Evolutionary conservation across 2,888 invertebrate species (phyloP).

Genomic region (Hoplodrina ambigua): DNA sequence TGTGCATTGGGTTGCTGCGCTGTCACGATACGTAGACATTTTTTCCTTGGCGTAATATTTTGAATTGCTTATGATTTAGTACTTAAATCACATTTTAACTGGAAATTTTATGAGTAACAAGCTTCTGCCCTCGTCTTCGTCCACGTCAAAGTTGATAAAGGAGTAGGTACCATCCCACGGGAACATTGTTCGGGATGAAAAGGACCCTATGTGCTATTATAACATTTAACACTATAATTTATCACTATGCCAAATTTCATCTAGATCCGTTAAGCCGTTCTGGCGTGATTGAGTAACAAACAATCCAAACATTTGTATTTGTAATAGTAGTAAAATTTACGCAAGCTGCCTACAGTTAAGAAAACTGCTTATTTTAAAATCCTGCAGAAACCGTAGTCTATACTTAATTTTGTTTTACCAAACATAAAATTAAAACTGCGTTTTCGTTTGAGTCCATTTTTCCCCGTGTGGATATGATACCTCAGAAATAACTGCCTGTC

Average conservation of each 20-base stretch:
- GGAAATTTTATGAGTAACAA: not conserved
- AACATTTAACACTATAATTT: too few relatives aligned
- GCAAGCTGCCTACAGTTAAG: not conserved
- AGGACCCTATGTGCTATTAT: too few relatives aligned
- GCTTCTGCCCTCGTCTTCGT: too few relatives aligned
- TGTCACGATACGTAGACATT: not conserved
- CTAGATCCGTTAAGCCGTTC: too few relatives aligned
- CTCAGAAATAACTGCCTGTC: slow-evolving; percentile 7
- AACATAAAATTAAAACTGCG: not conserved
- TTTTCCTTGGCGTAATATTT: slow-evolving; percentile 10
- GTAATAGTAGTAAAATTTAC: not conserved
- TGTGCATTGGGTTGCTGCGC: not conserved
- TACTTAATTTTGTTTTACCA: too few relatives aligned
- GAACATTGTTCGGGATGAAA: too few relatives aligned
- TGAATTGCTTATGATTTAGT: not conserved
- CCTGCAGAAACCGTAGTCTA: too few relatives aligned
- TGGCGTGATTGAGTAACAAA: too few relatives aligned
- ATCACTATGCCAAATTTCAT: too few relatives aligned
- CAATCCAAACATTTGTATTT: too few relatives aligned
- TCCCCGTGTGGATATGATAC: slow-evolving; percentile 27
- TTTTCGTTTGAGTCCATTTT: slow-evolving; percentile 25
- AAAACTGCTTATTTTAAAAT: not conserved
- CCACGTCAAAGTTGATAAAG: too few relatives aligned
- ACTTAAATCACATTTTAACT: not conserved
- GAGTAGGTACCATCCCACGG: too few relatives aligned